phyloP scores from a whole-genome alignment of 2,113 vertebrate species.

The Gymnobelideus leadbeateri region DNA sequence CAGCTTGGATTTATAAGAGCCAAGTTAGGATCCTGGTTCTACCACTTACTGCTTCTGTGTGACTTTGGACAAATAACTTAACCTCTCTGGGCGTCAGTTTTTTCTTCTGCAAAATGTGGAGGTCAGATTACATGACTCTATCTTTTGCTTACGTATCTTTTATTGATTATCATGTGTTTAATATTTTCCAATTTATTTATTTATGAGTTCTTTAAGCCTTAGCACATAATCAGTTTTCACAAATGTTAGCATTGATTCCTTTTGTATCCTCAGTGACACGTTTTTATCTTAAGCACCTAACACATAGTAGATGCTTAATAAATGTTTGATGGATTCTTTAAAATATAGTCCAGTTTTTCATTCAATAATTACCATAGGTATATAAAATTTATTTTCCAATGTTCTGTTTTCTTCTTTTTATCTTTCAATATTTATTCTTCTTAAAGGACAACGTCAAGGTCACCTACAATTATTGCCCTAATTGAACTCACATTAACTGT shows the following conservation, averaged over 20 bases:
- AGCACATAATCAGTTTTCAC: background rate
- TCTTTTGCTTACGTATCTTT: background rate
- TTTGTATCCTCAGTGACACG: background rate
- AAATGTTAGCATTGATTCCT: background rate
- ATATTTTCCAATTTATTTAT: background rate
- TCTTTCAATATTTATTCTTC: background rate
- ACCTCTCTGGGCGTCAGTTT: background rate
- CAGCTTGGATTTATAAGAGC: background rate
- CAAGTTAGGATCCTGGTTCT: background rate
- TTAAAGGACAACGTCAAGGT: background rate
- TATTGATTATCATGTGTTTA: background rate
- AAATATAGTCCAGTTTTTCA: background rate
- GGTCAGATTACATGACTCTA: background rate
- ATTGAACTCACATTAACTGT: background rate
- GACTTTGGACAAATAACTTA: background rate
- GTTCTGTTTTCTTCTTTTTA: background rate
- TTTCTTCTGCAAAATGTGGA: background rate
- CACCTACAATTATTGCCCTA: background rate
- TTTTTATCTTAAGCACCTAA: background rate
- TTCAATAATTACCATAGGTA: background rate
- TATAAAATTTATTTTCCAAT: background rate
- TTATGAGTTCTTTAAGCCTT: background rate
- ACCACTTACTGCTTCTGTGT: background rate
- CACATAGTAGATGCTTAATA: background rate
- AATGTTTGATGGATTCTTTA: background rate